Base-by-base conservation (phyloP, 1,140 invertebrate genomes). In the Atopsyche davidsoni region DNA sequence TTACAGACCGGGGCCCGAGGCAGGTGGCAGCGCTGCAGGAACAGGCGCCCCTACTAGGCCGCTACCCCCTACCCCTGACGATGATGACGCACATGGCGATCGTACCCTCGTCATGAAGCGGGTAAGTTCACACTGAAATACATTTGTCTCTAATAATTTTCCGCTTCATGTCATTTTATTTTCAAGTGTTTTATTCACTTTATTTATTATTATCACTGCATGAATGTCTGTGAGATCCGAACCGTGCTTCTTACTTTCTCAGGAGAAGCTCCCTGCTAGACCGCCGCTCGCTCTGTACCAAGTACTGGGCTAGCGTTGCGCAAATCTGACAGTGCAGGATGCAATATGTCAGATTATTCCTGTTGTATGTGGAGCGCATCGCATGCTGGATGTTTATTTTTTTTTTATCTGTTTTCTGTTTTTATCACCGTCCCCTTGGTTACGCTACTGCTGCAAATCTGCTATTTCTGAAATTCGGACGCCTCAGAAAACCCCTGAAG, bases 11-110 rank as follows among this genome's bases (percentile, higher is more conserved):
- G 79, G 79, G n/a, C 64, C 80, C 62, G 71, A 76, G 60, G 75
- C 76, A 61, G 70, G 70, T 63, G 68, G 74, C 62, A 64, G 65
- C 34, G 56, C 46, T 41, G 46, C 60, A 0, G 44, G 17, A 16
- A 82, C 82, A 45, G 84, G 87, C 53, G 86, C 89, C 57, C 91
- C 91, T 35, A 93, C 92, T 66, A 79, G 92, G 53, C 92, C 92
- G 45, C 76, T 96, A 59, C 93, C 93, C 34, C 93, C 93, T 10
- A 96, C 92, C 17, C 93, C 93, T 14, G 89, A 90, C 63, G 87
- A 92, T 65, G 89, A 92, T 64, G 87, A 90, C 69, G 61, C 65
- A 35, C 75, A 75, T 57, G 84, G 86, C 49, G 90, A 94, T 68
- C 79, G 87, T 62, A 96, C 92, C 46, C 77, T 96, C 67, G 90